Evolutionary conservation across 2,797 vertebrate genomes (phyloP).

Genomic region (Oryzias sinensis): DNA sequence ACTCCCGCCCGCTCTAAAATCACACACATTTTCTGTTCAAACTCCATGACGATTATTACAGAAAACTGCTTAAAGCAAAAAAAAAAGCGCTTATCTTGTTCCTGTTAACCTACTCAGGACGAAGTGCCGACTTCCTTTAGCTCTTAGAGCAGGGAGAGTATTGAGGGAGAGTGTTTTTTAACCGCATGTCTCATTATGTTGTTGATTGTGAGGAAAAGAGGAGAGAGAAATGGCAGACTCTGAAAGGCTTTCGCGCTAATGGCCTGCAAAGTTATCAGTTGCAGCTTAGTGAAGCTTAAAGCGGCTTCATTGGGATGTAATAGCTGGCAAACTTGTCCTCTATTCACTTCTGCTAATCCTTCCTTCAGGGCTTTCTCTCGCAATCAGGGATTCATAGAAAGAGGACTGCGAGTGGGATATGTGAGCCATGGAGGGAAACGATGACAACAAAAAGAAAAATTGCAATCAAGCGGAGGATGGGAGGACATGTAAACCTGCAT

Average conservation of each 20-base stretch:
- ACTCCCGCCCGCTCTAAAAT: slow-evolving; percentile 6
- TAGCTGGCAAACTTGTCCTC: slow-evolving; percentile 77
- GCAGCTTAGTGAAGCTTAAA: slow-evolving; percentile 80
- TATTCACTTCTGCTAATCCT: slow-evolving; percentile 76
- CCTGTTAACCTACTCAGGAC: slow-evolving; percentile 39
- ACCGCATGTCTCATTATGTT: slow-evolving; percentile 62
- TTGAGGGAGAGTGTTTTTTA: slow-evolving; percentile 53
- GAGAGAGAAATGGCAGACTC: slow-evolving; percentile 58
- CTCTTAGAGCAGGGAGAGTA: slow-evolving; percentile 43
- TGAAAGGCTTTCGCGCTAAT: slow-evolving; percentile 79
- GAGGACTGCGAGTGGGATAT: slow-evolving; percentile 52
- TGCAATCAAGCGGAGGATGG: slow-evolving; percentile 60
- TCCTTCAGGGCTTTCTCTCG: slow-evolving; percentile 70
- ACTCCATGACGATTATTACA: slow-evolving; percentile 11
- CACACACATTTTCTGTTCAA: slow-evolving; percentile 21
- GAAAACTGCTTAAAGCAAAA: slow-evolving; percentile 18
- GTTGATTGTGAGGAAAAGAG: slow-evolving; percentile 66
- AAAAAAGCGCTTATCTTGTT: slow-evolving; percentile 12
- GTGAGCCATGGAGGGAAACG: slow-evolving; percentile 43
- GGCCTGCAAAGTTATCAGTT: slow-evolving; percentile 82
- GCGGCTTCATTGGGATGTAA: slow-evolving; percentile 76
- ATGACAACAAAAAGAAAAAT: slow-evolving; percentile 57
- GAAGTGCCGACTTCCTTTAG: slow-evolving; percentile 37
- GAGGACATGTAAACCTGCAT: slow-evolving; percentile 54
- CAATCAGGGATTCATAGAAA: slow-evolving; percentile 69